phyloP scores from a whole-genome alignment of 2,888 invertebrate species.

The Nemurella pictetii region DNA sequence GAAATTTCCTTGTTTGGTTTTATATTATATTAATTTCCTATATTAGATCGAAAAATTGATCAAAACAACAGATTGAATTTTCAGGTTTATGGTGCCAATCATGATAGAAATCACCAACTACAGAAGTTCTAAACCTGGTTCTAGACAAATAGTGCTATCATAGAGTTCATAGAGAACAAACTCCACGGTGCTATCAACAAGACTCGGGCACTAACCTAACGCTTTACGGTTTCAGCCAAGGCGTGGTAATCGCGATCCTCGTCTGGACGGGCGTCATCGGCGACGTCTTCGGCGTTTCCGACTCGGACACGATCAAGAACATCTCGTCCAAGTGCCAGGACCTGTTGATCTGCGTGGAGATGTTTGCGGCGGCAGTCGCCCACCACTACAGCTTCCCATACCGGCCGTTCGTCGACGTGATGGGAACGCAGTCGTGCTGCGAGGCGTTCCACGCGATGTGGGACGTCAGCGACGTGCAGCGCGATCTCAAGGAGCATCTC shows the following conservation, averaged over 20 bases:
- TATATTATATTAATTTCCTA: too few relatives aligned
- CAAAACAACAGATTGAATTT: too few relatives aligned
- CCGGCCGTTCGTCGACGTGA: slow-evolving; percentile 70
- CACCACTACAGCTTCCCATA: slow-evolving; percentile 97
- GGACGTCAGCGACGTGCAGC: slow-evolving; percentile 94
- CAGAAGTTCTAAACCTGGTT: too few relatives aligned
- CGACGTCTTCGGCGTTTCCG: slow-evolving; percentile 70
- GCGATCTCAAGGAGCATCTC: slow-evolving; percentile 90
- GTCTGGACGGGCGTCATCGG: slow-evolving; percentile 83
- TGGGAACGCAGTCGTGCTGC: slow-evolving; percentile 61
- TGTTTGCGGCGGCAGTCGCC: slow-evolving; percentile 94
- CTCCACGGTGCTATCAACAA: too few relatives aligned
- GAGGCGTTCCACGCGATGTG: slow-evolving; percentile 89
- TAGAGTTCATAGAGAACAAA: too few relatives aligned
- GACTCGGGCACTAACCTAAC: too few relatives aligned
- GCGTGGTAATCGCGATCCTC: slow-evolving; percentile 83
- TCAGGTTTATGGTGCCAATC: too few relatives aligned
- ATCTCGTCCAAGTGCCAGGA: slow-evolving; percentile 84
- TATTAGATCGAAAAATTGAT: too few relatives aligned
- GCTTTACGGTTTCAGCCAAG: slow-evolving; percentile 71
- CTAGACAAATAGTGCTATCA: too few relatives aligned
- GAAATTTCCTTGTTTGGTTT: too few relatives aligned
- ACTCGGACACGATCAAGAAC: slow-evolving; percentile 67
- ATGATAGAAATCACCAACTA: too few relatives aligned
- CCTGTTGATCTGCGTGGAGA: slow-evolving; percentile 95